A percentile compares a stretch with the other conserved stretches of the same genome.
Conservation (phyloP, 2,888 invertebrate species). For the Branchellion lobata region DNA sequence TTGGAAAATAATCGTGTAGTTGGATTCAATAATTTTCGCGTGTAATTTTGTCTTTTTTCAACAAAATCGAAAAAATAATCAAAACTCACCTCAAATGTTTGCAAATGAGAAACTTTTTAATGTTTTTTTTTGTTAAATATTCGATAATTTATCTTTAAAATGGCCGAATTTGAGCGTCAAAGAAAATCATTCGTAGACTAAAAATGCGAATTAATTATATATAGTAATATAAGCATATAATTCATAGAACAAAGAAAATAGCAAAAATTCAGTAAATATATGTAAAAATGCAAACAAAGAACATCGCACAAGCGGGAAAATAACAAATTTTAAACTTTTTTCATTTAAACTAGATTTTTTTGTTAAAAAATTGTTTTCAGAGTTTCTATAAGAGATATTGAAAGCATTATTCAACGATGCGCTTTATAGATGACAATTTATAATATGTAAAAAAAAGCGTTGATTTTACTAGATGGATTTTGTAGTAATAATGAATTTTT, state of each 20-base stretch:
- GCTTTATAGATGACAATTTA: background rate
- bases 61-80: conserved; percentile 1
- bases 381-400: background rate
- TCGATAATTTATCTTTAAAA: conserved; percentile 8
- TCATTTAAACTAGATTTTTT: background rate
- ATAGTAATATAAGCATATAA: conserved; percentile 18
- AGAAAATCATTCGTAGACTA: conserved; percentile 10
- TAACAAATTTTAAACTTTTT: background rate
- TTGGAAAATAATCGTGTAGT: too few relatives aligned
- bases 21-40: too few relatives aligned
- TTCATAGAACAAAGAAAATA: conserved; percentile 18
- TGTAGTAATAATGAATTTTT: too few relatives aligned
- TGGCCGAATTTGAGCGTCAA: conserved; percentile 19
- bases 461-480: too few relatives aligned
- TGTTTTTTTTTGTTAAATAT: background rate
- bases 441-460: background rate
- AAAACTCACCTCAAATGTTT: conserved; percentile 6
- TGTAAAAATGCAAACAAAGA: conserved; percentile 14
- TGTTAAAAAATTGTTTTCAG: background rate
- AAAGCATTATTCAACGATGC: background rate
- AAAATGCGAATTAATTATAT: conserved; percentile 20
- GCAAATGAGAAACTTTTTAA: conserved; percentile 3
- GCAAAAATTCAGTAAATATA: conserved; percentile 16
- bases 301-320: background rate
- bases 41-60: background rate